phyloP scores from a whole-genome alignment of 2,797 vertebrate genomes.

The Liasis olivaceus region DNA sequence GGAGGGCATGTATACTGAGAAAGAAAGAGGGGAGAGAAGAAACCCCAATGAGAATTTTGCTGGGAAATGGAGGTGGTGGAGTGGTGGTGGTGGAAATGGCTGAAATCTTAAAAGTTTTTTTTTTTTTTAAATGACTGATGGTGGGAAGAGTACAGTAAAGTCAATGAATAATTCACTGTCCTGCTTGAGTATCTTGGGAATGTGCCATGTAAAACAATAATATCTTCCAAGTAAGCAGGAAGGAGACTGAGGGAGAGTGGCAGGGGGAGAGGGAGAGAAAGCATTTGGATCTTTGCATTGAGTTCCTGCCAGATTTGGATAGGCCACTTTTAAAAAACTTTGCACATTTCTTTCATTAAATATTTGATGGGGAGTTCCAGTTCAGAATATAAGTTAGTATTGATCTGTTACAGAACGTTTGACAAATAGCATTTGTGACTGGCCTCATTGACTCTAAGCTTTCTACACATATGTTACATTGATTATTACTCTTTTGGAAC shows the following conservation, averaged over 20 bases:
- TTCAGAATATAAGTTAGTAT: slow-evolving; percentile 39
- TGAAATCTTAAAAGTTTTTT: slow-evolving; percentile 52
- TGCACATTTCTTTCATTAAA: slow-evolving; percentile 42
- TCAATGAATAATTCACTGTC: slow-evolving; percentile 73
- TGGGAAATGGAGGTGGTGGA: slow-evolving; percentile 49
- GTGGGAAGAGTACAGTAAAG: slow-evolving; percentile 68
- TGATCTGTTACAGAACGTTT: slow-evolving; percentile 23
- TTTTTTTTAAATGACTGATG: slow-evolving; percentile 56
- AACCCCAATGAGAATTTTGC: slow-evolving; percentile 51
- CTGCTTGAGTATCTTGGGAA: slow-evolving; percentile 67
- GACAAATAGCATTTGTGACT: slow-evolving; percentile 46
- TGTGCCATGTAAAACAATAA: slow-evolving; percentile 73
- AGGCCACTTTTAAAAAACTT: slow-evolving; percentile 13
- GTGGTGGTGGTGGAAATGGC: slow-evolving; percentile 31
- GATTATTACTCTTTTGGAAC: slow-evolving; percentile 48
- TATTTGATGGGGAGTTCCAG: slow-evolving; percentile 58
- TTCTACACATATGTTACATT: slow-evolving; percentile 12
- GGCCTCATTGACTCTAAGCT: slow-evolving; percentile 28
- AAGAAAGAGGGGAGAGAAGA: neutral
- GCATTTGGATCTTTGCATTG: slow-evolving; percentile 33
- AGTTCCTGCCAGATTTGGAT: slow-evolving; percentile 47
- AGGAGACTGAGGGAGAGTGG: slow-evolving; percentile 48
- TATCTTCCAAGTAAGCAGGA: slow-evolving; percentile 62
- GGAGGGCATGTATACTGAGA: neutral
- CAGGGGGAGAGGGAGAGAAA: slow-evolving; percentile 10